A percentile compares a stretch with the other conserved stretches of the same genome.
Evolutionary conservation across 2,888 invertebrate species (phyloP).

Genomic region (Hypomecis atomaria): DNA sequence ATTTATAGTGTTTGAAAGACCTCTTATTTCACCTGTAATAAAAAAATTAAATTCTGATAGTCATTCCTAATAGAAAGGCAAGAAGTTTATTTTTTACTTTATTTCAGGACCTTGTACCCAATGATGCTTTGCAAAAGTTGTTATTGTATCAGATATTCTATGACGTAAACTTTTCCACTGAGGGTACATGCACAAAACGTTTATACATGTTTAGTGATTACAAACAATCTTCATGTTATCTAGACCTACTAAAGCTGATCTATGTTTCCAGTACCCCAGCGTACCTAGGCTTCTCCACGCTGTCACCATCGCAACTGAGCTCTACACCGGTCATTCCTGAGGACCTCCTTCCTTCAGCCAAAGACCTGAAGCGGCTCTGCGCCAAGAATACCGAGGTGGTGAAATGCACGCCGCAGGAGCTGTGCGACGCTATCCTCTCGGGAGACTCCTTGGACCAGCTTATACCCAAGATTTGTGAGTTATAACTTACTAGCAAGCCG

Average conservation of each 20-base stretch:
- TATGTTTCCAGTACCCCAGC: conserved; percentile 65
- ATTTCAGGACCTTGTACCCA: too few relatives aligned
- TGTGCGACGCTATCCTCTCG: conserved; percentile 66
- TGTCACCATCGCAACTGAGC: conserved; percentile 47
- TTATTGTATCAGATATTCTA: conserved; percentile 1
- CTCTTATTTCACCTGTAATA: too few relatives aligned
- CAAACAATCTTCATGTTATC: too few relatives aligned
- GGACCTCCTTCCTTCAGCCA: conserved; percentile 63
- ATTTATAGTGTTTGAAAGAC: too few relatives aligned
- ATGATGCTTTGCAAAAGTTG: too few relatives aligned
- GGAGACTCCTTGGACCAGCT: conserved; percentile 69
- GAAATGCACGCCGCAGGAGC: conserved; percentile 50
- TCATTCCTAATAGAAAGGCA: too few relatives aligned
- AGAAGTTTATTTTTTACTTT: too few relatives aligned
- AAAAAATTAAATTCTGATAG: too few relatives aligned
- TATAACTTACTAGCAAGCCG: not conserved
- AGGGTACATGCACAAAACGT: not conserved
- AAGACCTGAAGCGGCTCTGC: conserved; percentile 60
- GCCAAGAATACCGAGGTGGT: conserved; percentile 36
- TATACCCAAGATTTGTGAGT: conserved; percentile 69
- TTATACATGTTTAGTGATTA: too few relatives aligned
- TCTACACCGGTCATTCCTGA: conserved; percentile 66
- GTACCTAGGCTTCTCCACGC: conserved; percentile 62
- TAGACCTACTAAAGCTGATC: not conserved
- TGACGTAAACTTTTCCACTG: not conserved